Conservation (phyloP, 2,797 vertebrate genomes). For the Alectoris magna region DNA sequence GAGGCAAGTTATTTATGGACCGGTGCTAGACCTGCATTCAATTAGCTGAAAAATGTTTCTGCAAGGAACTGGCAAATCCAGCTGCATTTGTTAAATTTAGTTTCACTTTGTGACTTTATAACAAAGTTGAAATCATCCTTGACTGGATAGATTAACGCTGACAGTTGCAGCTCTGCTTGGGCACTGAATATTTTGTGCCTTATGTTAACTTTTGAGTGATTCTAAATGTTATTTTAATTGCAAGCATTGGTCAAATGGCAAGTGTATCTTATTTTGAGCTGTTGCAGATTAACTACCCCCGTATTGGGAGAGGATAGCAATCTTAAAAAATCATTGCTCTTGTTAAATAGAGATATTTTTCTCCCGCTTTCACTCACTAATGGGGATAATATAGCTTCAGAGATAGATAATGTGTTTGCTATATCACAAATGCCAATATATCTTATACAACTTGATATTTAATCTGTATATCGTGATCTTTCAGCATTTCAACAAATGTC, state of each 20-base stretch:
- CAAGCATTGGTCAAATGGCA: neutral
- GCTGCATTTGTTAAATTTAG: constrained; percentile 20
- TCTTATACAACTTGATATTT: constrained; percentile 17
- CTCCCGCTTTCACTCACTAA: neutral
- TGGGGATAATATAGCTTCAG: neutral
- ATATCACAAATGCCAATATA: neutral
- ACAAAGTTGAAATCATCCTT: neutral
- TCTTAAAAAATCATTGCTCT: neutral
- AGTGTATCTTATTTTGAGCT: neutral
- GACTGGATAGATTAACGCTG: neutral
- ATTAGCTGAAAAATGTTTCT: constrained; percentile 25
- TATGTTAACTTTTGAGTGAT: neutral
- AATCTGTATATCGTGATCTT: constrained; percentile 11
- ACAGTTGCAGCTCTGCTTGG: neutral
- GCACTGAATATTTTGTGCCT: neutral
- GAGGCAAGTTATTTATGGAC: constrained; percentile 13
- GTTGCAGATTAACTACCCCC: neutral
- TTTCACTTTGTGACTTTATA: neutral
- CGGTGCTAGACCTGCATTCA: neutral
- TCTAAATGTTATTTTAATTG: neutral
- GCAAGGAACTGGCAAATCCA: constrained; percentile 26
- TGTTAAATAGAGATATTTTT: constrained; percentile 26
- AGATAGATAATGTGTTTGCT: neutral
- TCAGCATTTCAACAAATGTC: constrained; percentile 22
- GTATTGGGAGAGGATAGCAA: neutral